Evolutionary conservation across 2,888 invertebrate species (phyloP), one percentile per base, ranked within the genome.

Genomic region (Platypus cylindrus): DNA sequence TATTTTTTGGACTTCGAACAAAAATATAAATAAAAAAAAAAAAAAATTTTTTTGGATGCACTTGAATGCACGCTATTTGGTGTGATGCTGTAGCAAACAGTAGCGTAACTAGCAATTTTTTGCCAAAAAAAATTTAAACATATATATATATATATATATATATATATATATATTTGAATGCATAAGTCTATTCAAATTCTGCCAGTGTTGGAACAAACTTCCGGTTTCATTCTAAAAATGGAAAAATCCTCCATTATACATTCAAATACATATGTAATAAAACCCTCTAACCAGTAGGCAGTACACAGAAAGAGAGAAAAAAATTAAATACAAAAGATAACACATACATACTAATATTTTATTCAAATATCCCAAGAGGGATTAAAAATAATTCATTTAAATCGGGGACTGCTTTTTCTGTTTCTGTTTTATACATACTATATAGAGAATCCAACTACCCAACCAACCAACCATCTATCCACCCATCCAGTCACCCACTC

Each of bases 341-440:
- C 13, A 26, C 31, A 34, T 24, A 30, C 30, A 37, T 34, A 40
- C 34, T 37, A 40, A 37, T 40, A 40, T 31, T 37, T 40, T 37
- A 37, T 37, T 32, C 32, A 18, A 26, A 22, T 36, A 26, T 29
- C 41, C 24, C 27, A 3, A 8, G 27, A 23, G 40, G 37, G 42
- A 42, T 39, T 37, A 37, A 39, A 43, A 37, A 38, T 40, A 43
- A 43, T 43, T 39, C 39, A 43, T 43, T 39, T 39, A 37, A 43
- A 37, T 35, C 32, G 32, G 36, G 33, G 25, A 16, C 18, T 30
- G 20, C 29, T 37, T 39, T 40, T 37, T 39, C 36, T 29, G 34
- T 25, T n/a, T n/a, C n/a, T n/a, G n/a, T n/a, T n/a, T n/a, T n/a
- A n/a, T n/a, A n/a, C n/a, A n/a, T n/a, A n/a, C n/a, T n/a, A n/a